Conservation (phyloP, 2,113 vertebrate species). For the Brachypteracias leptosomus region DNA sequence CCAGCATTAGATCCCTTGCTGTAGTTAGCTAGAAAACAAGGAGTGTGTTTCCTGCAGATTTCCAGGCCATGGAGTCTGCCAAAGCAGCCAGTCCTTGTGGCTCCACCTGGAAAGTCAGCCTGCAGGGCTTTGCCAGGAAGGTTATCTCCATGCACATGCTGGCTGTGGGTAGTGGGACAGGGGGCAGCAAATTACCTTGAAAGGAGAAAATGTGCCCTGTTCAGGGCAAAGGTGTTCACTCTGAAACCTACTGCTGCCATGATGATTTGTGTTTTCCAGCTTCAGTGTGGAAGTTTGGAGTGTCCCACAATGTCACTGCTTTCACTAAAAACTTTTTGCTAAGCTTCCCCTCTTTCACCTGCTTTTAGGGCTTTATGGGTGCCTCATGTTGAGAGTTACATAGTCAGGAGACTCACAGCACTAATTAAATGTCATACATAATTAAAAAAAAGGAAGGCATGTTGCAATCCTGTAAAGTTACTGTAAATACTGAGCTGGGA, state of each 20-base stretch:
- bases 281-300: background rate
- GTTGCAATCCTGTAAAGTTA: background rate
- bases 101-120: background rate
- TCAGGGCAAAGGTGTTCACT: background rate
- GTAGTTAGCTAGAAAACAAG: background rate
- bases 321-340: background rate
- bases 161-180: background rate
- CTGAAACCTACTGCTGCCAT: background rate
- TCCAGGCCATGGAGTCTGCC: background rate
- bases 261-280: background rate
- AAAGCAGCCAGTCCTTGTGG: background rate
- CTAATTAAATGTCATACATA: background rate
- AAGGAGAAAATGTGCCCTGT: background rate
- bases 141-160: background rate
- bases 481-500: background rate
- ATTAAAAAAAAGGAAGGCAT: background rate
- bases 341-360: background rate
- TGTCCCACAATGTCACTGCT: background rate
- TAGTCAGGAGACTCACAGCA: background rate
- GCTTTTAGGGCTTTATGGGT: background rate
- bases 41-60: background rate
- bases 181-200: background rate
- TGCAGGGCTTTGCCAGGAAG: background rate
- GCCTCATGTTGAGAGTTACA: background rate
- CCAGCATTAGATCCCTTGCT: accelerated